Percentiles rank a stretch among this genome's conserved stretches.
Conservation (phyloP, 2,888 invertebrate genomes). For the Sesamia inferens region DNA sequence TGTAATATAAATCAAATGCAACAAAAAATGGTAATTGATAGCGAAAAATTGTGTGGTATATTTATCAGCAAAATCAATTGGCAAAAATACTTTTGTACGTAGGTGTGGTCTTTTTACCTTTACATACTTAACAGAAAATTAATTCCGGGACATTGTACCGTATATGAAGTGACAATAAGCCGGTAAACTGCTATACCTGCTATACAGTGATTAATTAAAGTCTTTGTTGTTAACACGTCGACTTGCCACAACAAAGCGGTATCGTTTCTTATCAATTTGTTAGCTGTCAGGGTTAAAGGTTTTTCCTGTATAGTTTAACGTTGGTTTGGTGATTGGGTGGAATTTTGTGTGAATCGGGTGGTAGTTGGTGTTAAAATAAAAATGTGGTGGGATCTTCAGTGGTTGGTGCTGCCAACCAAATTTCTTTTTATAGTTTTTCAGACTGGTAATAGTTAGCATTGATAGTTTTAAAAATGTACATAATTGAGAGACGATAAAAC, state of each 20-base stretch:
- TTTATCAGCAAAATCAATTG: background rate
- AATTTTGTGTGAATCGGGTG: background rate
- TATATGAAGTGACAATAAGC: constrained; percentile 44
- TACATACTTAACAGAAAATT: constrained; percentile 32
- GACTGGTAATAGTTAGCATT: too few species aligned
- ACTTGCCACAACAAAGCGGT: constrained; percentile 72
- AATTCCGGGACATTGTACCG: constrained; percentile 30
- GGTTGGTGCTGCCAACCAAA: too few species aligned
- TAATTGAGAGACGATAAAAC: too few species aligned
- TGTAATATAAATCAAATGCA: too few species aligned
- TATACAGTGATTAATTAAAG: constrained; percentile 76
- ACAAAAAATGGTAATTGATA: too few species aligned
- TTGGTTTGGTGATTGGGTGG: constrained; percentile 61
- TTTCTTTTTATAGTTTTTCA: background rate
- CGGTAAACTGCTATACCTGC: constrained; percentile 19
- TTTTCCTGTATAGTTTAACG: constrained; percentile 66
- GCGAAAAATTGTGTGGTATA: background rate
- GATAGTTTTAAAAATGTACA: background rate
- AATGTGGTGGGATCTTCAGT: background rate
- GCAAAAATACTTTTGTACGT: background rate
- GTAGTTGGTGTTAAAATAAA: background rate
- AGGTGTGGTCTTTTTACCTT: background rate
- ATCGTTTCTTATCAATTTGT: constrained; percentile 73
- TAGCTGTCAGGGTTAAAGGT: constrained; percentile 53
- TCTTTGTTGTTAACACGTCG: constrained; percentile 75